Evolutionary conservation across 2,113 vertebrate genomes (phyloP).

Genomic region (Aegotheles bennettii): DNA sequence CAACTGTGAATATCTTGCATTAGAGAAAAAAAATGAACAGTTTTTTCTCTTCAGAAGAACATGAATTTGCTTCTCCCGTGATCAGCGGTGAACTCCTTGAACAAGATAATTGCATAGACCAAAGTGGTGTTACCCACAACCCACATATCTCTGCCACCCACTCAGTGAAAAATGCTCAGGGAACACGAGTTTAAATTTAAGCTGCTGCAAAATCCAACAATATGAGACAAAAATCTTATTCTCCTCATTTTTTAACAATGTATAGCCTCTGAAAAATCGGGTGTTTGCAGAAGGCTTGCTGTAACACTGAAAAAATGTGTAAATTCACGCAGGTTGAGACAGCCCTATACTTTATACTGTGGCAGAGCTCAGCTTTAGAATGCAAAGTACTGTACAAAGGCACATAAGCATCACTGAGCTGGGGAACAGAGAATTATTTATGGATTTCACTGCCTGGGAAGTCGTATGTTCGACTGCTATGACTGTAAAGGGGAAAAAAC

Average conservation of each 20-base stretch:
- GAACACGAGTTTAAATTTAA: neutral
- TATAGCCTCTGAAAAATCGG: neutral
- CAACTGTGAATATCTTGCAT: neutral
- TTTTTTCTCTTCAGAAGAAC: neutral
- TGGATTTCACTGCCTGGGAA: neutral
- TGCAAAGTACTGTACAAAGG: neutral
- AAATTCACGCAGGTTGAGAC: neutral
- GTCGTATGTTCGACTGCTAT: rapidly evolving
- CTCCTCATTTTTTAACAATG: neutral
- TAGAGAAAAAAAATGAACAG: rapidly evolving
- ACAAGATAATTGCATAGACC: neutral
- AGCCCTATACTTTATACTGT: rapidly evolving
- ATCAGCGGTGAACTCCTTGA: neutral
- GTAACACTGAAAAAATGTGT: neutral
- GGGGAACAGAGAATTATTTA: neutral
- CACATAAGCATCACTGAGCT: rapidly evolving
- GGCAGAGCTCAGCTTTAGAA: neutral
- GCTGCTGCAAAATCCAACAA: neutral
- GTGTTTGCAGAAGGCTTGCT: neutral
- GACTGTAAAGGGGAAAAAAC: neutral
- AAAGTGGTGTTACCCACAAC: rapidly evolving
- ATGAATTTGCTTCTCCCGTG: neutral
- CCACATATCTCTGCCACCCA: neutral
- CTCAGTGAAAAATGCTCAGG: neutral
- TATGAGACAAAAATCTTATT: neutral